Conservation (phyloP, 2,797 vertebrate species). For the Uromys caudimaculatus region DNA sequence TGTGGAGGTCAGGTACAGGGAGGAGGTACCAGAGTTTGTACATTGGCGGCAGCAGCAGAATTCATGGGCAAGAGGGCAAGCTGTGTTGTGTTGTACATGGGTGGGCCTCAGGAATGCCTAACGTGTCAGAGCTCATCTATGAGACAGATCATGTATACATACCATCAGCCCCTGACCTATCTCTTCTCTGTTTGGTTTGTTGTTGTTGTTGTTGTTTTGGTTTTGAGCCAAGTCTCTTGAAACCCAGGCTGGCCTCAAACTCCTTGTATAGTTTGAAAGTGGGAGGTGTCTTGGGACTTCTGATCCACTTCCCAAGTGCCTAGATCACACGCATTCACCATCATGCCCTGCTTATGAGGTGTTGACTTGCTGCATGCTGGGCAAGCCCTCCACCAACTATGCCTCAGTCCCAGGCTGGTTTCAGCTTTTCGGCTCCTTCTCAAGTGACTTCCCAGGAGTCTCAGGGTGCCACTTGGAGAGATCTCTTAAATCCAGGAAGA, state of each 20-base stretch:
- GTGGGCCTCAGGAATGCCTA: neutral
- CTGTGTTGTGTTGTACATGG: neutral
- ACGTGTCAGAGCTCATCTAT: neutral
- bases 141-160: neutral
- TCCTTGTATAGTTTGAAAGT: neutral
- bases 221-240: neutral
- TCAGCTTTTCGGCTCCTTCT: neutral
- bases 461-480: neutral
- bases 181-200: neutral
- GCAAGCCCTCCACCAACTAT: neutral
- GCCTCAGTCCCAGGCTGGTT: neutral
- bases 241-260: neutral
- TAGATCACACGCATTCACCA: neutral
- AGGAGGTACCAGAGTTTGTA: neutral
- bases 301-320: neutral
- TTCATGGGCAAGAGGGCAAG: no score
- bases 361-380: neutral
- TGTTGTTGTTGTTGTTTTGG: neutral
- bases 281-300: neutral
- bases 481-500: neutral
- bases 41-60: neutral
- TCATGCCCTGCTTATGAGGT: neutral
- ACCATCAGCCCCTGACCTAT: neutral
- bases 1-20: neutral
- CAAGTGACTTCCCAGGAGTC: neutral